phyloP scores from a whole-genome alignment of 2,888 invertebrate genomes.

The Synanthedon myopaeformis region DNA sequence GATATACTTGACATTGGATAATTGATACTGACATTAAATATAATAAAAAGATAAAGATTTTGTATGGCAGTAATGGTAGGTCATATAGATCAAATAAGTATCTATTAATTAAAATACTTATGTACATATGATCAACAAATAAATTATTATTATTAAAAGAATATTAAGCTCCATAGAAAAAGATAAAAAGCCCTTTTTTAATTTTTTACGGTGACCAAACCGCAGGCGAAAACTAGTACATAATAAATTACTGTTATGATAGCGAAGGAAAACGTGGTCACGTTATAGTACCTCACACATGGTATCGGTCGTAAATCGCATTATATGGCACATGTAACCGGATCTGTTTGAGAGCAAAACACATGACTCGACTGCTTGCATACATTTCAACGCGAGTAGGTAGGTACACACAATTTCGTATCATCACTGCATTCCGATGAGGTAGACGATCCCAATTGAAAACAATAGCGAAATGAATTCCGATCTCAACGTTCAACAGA shows the following conservation, averaged over 20 bases:
- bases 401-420: conserved; percentile 1
- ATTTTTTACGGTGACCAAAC: too few species aligned
- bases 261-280: not conserved
- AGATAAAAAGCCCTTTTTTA: too few species aligned
- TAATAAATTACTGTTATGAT: not conserved
- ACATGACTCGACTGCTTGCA: conserved; percentile 5
- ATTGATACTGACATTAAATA: too few species aligned
- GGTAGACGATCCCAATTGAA: not conserved
- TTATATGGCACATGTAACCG: conserved; percentile 4
- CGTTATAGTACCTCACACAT: not conserved
- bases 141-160: too few species aligned
- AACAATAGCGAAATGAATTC: not conserved
- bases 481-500: not conserved
- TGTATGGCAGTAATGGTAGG: too few species aligned
- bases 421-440: conserved; percentile 1
- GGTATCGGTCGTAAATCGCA: not conserved
- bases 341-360: conserved; percentile 3
- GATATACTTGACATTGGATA: too few species aligned
- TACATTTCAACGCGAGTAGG: conserved; percentile 3
- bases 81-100: too few species aligned
- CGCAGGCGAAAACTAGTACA: too few species aligned
- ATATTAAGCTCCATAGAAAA: too few species aligned
- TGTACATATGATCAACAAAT: too few species aligned
- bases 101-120: too few species aligned
- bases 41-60: too few species aligned